A percentile compares a stretch with the other conserved stretches of the same genome.
phyloP scores from a whole-genome alignment of 1,140 invertebrate genomes.

The Harlomillsia oculata region DNA sequence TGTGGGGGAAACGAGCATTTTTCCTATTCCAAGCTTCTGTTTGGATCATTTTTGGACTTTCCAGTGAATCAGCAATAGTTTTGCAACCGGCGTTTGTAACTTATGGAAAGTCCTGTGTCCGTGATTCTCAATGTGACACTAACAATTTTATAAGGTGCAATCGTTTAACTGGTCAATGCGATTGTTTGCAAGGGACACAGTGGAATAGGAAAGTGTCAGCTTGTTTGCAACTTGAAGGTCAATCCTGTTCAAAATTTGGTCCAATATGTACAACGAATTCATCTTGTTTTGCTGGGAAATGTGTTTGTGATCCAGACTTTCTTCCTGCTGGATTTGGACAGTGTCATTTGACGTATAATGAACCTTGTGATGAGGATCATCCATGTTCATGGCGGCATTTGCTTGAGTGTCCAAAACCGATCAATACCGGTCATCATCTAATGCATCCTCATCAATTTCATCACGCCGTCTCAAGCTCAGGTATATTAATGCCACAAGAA shows the following conservation, averaged over 20 bases:
- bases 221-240: not conserved
- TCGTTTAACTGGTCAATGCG: not conserved
- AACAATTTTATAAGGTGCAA: not conserved
- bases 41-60: too few relatives aligned
- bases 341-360: not conserved
- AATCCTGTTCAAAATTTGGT: not conserved
- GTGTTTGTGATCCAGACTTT: constrained; percentile 1
- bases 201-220: not conserved
- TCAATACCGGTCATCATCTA: not conserved
- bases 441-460: too few relatives aligned
- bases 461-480: too few relatives aligned
- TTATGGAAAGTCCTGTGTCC: not conserved
- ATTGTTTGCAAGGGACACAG: not conserved
- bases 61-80: too few relatives aligned
- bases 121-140: not conserved
- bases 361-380: not conserved
- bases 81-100: not conserved
- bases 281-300: not conserved
- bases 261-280: not conserved
- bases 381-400: not conserved
- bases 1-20: too few relatives aligned
- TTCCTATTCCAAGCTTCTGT: too few relatives aligned
- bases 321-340: not conserved
- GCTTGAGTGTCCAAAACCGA: not conserved
- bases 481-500: too few relatives aligned